Conservation (phyloP, 2,888 invertebrate species). For the Crossocerus cetratus region DNA sequence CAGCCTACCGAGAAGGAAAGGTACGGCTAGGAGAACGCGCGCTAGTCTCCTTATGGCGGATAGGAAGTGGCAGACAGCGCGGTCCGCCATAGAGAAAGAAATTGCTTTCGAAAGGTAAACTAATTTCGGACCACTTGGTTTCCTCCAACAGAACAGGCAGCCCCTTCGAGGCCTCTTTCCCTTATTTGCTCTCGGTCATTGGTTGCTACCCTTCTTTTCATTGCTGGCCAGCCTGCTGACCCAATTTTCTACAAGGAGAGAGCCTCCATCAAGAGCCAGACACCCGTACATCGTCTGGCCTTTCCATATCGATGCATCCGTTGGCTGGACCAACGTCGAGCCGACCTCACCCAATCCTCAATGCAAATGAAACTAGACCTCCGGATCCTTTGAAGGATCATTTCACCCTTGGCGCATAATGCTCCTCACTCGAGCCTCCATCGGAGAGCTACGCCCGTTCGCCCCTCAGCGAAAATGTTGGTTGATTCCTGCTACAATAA, state of each 20-base stretch:
- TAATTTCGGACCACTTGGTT: conserved; percentile 61
- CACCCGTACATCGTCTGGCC: conserved; percentile 27
- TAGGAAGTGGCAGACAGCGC: conserved; percentile 45
- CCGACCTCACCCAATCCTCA: conserved; percentile 58
- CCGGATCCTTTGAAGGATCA: conserved; percentile 65
- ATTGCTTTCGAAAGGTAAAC: conserved; percentile 65
- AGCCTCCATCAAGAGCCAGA: conserved; percentile 7
- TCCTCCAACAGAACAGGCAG: conserved; percentile 41
- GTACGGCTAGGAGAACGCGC: background rate
- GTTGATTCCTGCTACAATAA: conserved; percentile 45
- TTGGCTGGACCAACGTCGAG: background rate
- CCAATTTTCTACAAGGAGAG: conserved; percentile 54
- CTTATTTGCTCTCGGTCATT: conserved; percentile 19
- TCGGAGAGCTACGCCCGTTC: conserved; percentile 51
- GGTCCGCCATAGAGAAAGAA: conserved; percentile 54
- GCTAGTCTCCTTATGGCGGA: conserved; percentile 35
- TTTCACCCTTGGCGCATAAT: conserved; percentile 62
- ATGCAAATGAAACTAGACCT: conserved; percentile 66
- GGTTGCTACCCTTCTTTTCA: conserved; percentile 17
- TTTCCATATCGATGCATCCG: conserved; percentile 7
- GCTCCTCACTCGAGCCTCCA: conserved; percentile 44
- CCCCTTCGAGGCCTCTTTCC: conserved; percentile 5
- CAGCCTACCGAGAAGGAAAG: background rate
- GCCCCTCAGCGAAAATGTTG: conserved; percentile 55
- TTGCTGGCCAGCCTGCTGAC: conserved; percentile 54